Evolutionary conservation across 1,140 invertebrate species (phyloP).

Genomic region (Tenebrio molitor): DNA sequence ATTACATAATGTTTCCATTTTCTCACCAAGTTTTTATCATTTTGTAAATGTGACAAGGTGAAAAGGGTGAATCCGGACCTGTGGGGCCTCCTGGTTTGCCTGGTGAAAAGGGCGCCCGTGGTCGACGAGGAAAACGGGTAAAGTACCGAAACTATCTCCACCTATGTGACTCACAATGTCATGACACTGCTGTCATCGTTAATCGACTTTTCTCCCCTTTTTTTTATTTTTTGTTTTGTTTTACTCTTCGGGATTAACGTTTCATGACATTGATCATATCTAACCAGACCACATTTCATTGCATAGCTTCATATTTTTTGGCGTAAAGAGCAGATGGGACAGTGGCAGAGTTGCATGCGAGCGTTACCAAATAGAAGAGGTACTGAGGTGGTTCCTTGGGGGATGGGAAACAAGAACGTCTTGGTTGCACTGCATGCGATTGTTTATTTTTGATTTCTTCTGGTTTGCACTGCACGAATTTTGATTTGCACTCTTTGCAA

Average conservation of each 20-base stretch:
- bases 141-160: conserved; percentile 63
- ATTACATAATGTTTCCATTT: too few relatives aligned
- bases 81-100: conserved; percentile 80
- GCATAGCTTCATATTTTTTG: conserved; percentile 63
- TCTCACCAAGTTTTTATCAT: not conserved
- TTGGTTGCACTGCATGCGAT: too few relatives aligned
- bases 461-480: too few relatives aligned
- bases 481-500: too few relatives aligned
- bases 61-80: conserved; percentile 82
- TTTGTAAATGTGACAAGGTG: conserved; percentile 70
- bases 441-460: too few relatives aligned
- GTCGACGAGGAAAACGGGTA: conserved; percentile 90
- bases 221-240: too few relatives aligned
- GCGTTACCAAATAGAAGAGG: not conserved
- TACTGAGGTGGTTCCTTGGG: too few relatives aligned
- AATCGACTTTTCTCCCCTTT: too few relatives aligned
- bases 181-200: conserved; percentile 20
- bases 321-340: not conserved
- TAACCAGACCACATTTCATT: conserved; percentile 63
- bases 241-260: conserved; percentile 23
- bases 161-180: conserved; percentile 47
- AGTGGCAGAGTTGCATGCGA: conserved; percentile 11
- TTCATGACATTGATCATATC: conserved; percentile 53
- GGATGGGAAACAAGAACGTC: too few relatives aligned
- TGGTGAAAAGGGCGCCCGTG: conserved; percentile 83